Evolutionary conservation across 2,888 invertebrate genomes (phyloP), one percentile per base, ranked within the genome.

Genomic region (Emmelina monodactyla): DNA sequence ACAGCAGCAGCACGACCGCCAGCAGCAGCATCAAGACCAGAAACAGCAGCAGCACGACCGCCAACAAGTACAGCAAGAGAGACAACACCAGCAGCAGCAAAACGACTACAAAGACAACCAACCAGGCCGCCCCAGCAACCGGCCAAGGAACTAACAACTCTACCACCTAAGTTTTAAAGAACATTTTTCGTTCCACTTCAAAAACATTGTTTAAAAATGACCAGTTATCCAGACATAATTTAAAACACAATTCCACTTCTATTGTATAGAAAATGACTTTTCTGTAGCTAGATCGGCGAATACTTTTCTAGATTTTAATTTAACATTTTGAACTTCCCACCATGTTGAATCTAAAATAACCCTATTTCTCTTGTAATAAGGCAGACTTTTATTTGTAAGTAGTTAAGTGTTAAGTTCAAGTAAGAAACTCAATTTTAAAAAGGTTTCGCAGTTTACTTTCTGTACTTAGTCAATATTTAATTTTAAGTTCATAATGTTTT

Each of bases 111-210:
- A 51, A 15, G 55, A 66, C 14, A 54, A 58, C 11, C 50, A 46
- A 14, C 58, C 57, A 22, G 54, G 52, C 14, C 68, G 67, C 37
- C 52, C n/a, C n/a, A n/a, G n/a, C n/a, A n/a, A 53, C n/a, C 52
- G 67, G 45, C 55, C 58, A 33, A 71, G 69, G 49, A 73, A 72
- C 57, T 73, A 62, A 62, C 33, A 19, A 33, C 33, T 33, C 3
- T 28, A 10, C n/a, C 25, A 3, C 25, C 25, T 25, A 7, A n/a
- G 19, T 7, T 11, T n/a, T 7, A n/a, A 25, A 25, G 11, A n/a
- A 25, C 25, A n/a, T 11, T 25, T 25, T 25, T 10, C 4, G 9
- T 25, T 7, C 11, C 25, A 9, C 3, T 25, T 25, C 4, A 6
- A 25, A 25, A n/a, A n/a, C n/a, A n/a, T n/a, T n/a, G n/a, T n/a